Evolutionary conservation across 2,888 invertebrate species (phyloP).

Genomic region (Athalia cordata): DNA sequence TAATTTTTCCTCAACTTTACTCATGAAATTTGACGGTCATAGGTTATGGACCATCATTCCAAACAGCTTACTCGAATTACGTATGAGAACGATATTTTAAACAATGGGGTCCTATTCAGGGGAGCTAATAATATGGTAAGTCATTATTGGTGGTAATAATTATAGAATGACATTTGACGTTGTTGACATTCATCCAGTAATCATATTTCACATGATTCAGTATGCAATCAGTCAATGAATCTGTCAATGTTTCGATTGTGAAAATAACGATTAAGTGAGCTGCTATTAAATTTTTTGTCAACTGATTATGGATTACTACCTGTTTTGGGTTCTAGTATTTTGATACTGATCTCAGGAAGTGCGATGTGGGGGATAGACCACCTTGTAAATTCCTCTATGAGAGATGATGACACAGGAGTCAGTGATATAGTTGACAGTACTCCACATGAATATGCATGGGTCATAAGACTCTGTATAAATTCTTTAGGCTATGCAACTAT

Average conservation of each 20-base stretch:
- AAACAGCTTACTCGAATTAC: not conserved
- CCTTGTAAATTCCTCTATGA: constrained; percentile 68
- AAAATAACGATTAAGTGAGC: not conserved
- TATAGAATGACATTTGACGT: not conserved
- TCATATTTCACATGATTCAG: constrained; percentile 4
- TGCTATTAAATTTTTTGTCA: not conserved
- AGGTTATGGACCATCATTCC: constrained; percentile 13
- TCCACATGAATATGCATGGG: constrained; percentile 81
- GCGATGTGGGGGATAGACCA: constrained; percentile 74
- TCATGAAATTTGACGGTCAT: no score
- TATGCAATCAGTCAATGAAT: no score
- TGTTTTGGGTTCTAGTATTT: constrained; percentile 70
- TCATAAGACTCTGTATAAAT: constrained; percentile 86
- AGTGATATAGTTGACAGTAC: constrained; percentile 62
- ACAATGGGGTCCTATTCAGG: constrained; percentile 69
- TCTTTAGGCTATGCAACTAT: constrained; percentile 92
- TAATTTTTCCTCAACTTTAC: no score
- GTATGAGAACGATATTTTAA: constrained; percentile 44
- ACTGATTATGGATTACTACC: constrained; percentile 49
- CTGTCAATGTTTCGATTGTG: not conserved
- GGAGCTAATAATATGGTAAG: constrained; percentile 71
- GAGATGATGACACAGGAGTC: constrained; percentile 59
- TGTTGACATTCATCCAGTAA: constrained; percentile 3
- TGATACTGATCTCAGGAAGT: constrained; percentile 73
- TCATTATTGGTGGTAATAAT: constrained; percentile 38